Evolutionary conservation across 2,888 invertebrate species (phyloP), one percentile per base, ranked within the genome.

Genomic region (Masnerella sp.): DNA sequence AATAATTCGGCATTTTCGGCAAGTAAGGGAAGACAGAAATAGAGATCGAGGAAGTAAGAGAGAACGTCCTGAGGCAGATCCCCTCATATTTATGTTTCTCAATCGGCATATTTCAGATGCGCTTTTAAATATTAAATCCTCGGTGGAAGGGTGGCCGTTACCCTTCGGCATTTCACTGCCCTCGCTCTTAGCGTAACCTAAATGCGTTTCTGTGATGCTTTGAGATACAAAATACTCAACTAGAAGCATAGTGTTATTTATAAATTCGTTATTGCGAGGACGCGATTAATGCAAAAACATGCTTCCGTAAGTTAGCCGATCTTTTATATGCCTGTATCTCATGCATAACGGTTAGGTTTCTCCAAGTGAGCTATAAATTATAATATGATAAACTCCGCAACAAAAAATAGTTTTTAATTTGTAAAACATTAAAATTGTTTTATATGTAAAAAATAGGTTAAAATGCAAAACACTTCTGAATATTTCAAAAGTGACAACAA

Each of bases 41-140:
- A 43, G 61, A 54, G 56, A 69, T 65, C 14, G 64, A 47, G 68
- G 56, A 76, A 73, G 75, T 64, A 69, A 70, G 76, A 67, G 62
- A 61, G 62, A 67, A 42, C 62, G 45, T 65, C 65, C 51, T 61
- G 74, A 69, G 65, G 54, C 59, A 14, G 20, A 76, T 58, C 77
- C 82, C 80, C 81, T 77, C 76, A 78, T 85, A 83, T 87, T 87
- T 86, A 86, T 85, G 84, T 79, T 80, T 81, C 78, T 79, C 84
- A 85, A 85, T 86, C 86, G 85, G 85, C 86, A 85, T 87, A 86
- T 86, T 85, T 86, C 84, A 86, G 85, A 87, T 84, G 84, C 81
- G 83, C 82, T 82, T 84, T 86, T 84, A 84, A 87, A 87, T 87
- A 87, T 87, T 86, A 82, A 86, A 84, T 77, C 74, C 75, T 68